Base-by-base conservation (phyloP, 2,113 vertebrate species). In the Anolis sagrei region DNA sequence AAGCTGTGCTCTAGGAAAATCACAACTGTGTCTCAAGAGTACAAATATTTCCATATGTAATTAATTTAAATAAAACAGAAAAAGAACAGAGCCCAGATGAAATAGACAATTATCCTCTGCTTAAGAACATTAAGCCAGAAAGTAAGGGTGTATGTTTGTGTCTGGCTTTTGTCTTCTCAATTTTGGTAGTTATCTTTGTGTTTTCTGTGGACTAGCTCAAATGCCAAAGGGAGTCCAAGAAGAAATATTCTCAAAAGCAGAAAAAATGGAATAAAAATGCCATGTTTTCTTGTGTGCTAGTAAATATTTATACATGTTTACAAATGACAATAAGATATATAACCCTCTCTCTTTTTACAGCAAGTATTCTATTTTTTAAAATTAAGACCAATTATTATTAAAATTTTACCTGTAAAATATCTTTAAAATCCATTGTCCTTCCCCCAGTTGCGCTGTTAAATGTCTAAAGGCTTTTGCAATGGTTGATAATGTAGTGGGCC, bases 1-100 rank as follows among this genome's bases (percentile, higher is more conserved):
- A 81, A 90, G 48, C 8, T 90, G 95, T 93, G 49, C 85, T 92
- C 84, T 91, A 88, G 79, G 79, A 90, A 93, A 93, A 86, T 84
- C 76, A 87, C 54, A 87, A 58, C 36, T 78, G 0, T 91, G 79
- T 93, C 86, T 94, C 90, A 86, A 78, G 29, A 89, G 13, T 87
- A 90, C 36, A 79, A 92, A 48, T 93, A 92, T 93, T 94, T 94
- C 87, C 85, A 92, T 84, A 86, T 86, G 51, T 90, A 94, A 93
- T 95, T 95, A 92, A 95, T 94, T 94, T 89, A 93, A 94, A 91
- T 93, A 84, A 81, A 94, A 85, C 29, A 90, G 89, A 88, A 94
- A 95, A 93, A n/a, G 83, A 93, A 75, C 39, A 91, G 88, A 79
- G 9, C 62, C 29, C 83, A 89, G 74, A 93, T 90, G 81, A 93